Evolutionary conservation across 2,888 invertebrate genomes (phyloP).

Genomic region (Athalia rosae): DNA sequence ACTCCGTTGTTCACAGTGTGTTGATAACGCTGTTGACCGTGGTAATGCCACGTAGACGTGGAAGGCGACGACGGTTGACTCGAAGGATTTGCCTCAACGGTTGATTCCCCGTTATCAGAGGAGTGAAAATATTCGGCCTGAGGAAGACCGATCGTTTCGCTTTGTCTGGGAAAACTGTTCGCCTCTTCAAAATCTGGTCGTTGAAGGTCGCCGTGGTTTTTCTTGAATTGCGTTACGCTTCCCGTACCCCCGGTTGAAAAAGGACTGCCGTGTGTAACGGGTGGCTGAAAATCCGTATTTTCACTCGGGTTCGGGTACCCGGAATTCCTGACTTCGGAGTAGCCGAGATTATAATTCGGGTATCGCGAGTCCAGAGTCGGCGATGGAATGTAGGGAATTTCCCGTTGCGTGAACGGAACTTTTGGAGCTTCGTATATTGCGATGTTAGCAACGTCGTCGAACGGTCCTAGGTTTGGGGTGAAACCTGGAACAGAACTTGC

Average conservation of each 20-base stretch:
- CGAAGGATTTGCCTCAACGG: not conserved
- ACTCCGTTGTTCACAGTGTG: not conserved
- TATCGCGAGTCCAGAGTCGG: constrained; percentile 10
- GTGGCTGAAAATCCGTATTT: constrained; percentile 2
- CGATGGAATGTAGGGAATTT: not conserved
- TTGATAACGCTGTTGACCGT: not conserved
- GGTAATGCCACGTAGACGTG: not conserved
- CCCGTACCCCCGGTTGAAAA: not conserved
- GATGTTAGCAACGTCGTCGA: constrained; percentile 27
- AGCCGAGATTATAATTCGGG: not conserved
- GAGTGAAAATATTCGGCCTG: constrained; percentile 11
- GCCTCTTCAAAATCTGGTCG: not conserved
- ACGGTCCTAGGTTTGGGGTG: not conserved
- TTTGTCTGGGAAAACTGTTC: not conserved
- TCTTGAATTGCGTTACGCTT: not conserved
- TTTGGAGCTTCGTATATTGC: constrained; percentile 29
- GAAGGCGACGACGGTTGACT: not conserved
- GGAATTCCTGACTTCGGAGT: constrained; percentile 10
- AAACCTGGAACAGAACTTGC: not conserved
- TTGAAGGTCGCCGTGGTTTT: constrained; percentile 10
- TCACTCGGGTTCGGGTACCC: not conserved
- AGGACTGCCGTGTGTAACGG: not conserved
- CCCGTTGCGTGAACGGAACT: constrained; percentile 15
- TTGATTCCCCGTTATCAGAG: not conserved
- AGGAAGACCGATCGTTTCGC: not conserved